Evolutionary conservation across 64 coral and sea anemone species (phyloP).

Genomic region (Stichodactyla helianthus): DNA sequence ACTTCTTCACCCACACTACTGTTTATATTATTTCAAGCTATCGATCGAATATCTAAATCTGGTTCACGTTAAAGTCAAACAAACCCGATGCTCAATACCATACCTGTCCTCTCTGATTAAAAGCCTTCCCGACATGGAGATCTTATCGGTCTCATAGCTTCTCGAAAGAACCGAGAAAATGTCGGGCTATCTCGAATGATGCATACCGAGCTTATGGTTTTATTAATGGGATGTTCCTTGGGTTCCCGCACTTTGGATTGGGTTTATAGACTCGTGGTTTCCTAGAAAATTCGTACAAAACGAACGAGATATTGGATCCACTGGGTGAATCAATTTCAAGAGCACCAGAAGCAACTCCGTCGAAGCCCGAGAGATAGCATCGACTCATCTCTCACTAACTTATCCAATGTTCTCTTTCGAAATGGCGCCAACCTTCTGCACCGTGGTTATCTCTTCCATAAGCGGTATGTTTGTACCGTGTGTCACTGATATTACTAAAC

Average conservation of each 20-base stretch:
- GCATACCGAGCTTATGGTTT: neutral
- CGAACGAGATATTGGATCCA: too few species aligned
- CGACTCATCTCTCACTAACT: conserved; percentile 5
- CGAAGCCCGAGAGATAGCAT: neutral
- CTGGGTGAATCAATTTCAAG: neutral
- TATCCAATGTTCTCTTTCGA: neutral
- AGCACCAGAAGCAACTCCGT: neutral
- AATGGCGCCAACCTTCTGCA: conserved; percentile 3
- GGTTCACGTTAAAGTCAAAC: conserved; percentile 5
- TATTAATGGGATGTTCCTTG: neutral
- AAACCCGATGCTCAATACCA: conserved; percentile 5
- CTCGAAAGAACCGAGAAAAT: neutral
- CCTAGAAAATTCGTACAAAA: neutral
- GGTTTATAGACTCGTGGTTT: neutral
- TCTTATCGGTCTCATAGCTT: neutral
- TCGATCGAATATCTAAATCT: conserved; percentile 8
- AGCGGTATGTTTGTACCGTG: neutral
- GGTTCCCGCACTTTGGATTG: neutral
- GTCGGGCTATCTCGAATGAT: neutral
- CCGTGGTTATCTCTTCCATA: neutral
- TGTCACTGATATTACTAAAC: neutral
- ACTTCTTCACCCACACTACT: neutral
- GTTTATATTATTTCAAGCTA: conserved; percentile 12
- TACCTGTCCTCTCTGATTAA: conserved; percentile 29
- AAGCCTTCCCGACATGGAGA: conserved; percentile 7